These are phyloP conservation scores for Lycodopsis pacificus DNA, from an alignment of 2,797 vertebrate genomes.

Conservation along the genomic window DNA sequence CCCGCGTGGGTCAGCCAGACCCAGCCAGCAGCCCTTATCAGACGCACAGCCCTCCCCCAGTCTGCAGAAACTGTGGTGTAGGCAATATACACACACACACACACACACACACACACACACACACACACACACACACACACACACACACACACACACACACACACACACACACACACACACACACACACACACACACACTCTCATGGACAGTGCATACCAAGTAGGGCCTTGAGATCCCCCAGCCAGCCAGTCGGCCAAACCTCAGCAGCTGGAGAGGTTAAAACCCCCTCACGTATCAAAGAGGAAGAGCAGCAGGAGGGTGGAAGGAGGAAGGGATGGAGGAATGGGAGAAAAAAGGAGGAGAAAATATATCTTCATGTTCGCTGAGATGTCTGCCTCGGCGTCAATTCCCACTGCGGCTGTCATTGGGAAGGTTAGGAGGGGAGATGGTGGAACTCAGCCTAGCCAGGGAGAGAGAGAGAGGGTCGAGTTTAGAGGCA, in stretches of 20 bases:
- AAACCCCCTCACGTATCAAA: slow-evolving; percentile 88
- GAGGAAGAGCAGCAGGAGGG: slow-evolving; percentile 79
- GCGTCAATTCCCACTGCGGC: slow-evolving; percentile 85
- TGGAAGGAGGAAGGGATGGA: slow-evolving; percentile 68
- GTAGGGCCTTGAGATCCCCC: slow-evolving; percentile 83
- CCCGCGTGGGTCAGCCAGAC: slow-evolving; percentile 81
- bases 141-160: slow-evolving; percentile 59
- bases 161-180: slow-evolving; percentile 36
- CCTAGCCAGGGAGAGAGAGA: slow-evolving; percentile 42
- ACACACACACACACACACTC: slow-evolving; percentile 50
- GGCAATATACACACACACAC: slow-evolving; percentile 69
- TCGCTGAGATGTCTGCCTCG: slow-evolving; percentile 83
- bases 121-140: slow-evolving; percentile 50
- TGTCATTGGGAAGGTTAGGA: slow-evolving; percentile 87
- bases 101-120: slow-evolving; percentile 36
- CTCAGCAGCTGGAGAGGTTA: slow-evolving; percentile 88
- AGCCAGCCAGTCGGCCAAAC: slow-evolving; percentile 79
- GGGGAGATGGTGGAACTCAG: slow-evolving; percentile 71
- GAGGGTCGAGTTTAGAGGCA: slow-evolving; percentile 44
- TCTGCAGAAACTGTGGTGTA: slow-evolving; percentile 75
- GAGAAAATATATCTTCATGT: slow-evolving; percentile 87
- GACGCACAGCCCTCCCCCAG: slow-evolving; percentile 79
- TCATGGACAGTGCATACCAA: slow-evolving; percentile 83
- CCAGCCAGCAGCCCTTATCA: slow-evolving; percentile 85
- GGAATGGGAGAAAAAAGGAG: slow-evolving; percentile 74